A percentile compares a stretch with the other conserved stretches of the same genome.
These are phyloP conservation scores for Craseonycteris thonglongyai DNA, from an alignment of 2,113 vertebrate species.

Conservation along the genomic window DNA sequence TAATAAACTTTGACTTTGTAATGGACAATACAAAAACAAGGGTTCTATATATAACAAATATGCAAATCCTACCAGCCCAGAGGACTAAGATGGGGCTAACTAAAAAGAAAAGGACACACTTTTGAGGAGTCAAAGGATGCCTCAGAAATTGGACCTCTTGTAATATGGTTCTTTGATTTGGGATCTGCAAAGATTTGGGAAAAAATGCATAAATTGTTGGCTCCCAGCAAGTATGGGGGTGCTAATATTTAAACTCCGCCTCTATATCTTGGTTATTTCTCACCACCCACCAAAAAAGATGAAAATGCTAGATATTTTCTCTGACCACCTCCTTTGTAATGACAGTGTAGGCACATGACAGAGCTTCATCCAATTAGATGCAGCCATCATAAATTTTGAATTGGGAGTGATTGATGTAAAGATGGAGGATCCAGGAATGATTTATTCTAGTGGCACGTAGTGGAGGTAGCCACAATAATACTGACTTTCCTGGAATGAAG, in stretches of 20 bases:
- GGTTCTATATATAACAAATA: not conserved
- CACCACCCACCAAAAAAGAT: not conserved
- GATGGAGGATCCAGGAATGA: not conserved
- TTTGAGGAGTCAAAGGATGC: not conserved
- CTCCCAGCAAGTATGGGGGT: not conserved
- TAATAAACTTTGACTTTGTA: not conserved
- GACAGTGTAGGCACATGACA: not conserved
- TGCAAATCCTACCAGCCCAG: not conserved
- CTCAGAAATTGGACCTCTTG: not conserved
- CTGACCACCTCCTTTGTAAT: not conserved
- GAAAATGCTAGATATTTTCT: not conserved
- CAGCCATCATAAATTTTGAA: not conserved
- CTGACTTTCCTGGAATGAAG: not conserved
- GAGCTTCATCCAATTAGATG: not conserved
- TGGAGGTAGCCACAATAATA: not conserved
- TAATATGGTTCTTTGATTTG: not conserved
- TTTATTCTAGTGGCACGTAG: no score
- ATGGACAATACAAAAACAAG: not conserved
- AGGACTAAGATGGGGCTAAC: not conserved
- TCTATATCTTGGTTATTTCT: not conserved
- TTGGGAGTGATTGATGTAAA: not conserved
- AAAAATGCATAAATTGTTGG: not conserved
- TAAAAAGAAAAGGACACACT: not conserved
- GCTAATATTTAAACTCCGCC: not conserved
- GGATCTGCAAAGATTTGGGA: not conserved